These are phyloP conservation scores for Plebejus melissa DNA, from an alignment of 2,888 invertebrate species.

Conservation along the genomic window DNA sequence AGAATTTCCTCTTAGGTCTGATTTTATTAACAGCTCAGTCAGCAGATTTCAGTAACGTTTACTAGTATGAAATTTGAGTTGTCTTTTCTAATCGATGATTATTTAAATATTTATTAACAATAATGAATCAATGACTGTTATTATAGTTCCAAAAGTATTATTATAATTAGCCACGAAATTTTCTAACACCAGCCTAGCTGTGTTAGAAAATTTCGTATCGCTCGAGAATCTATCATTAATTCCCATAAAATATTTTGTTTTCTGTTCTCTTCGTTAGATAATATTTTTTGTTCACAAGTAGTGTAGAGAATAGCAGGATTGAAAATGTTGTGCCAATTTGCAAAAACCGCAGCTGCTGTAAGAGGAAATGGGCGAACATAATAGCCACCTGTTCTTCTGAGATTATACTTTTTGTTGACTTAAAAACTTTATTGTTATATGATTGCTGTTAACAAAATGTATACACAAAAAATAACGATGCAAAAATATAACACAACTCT, in stretches of 20 bases:
- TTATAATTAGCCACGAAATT: too few species aligned
- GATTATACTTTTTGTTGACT: background rate
- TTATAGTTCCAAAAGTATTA: too few species aligned
- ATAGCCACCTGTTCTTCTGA: conserved; percentile 20
- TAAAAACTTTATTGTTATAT: conserved; percentile 19
- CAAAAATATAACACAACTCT: background rate
- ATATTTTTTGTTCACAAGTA: background rate
- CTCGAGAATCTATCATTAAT: background rate
- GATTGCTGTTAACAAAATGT: background rate
- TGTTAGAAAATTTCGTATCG: too few species aligned
- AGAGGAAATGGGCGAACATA: conserved; percentile 22
- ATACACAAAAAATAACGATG: background rate
- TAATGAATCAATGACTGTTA: too few species aligned
- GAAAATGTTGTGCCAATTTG: conserved; percentile 14
- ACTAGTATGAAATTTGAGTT: too few species aligned
- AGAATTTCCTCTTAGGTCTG: conserved; percentile 3
- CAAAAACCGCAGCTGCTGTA: conserved; percentile 24
- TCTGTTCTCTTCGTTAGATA: background rate
- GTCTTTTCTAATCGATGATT: too few species aligned
- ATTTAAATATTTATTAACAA: too few species aligned
- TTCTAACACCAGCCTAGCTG: too few species aligned
- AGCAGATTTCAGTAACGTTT: background rate
- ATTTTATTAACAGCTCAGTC: background rate
- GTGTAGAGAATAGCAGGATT: background rate
- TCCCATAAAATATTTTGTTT: background rate